A percentile compares a stretch with the other conserved stretches of the same genome.
These are phyloP conservation scores for Rhadinocentrus ornatus DNA, from an alignment of 2,797 vertebrate species.

Conservation along the genomic window DNA sequence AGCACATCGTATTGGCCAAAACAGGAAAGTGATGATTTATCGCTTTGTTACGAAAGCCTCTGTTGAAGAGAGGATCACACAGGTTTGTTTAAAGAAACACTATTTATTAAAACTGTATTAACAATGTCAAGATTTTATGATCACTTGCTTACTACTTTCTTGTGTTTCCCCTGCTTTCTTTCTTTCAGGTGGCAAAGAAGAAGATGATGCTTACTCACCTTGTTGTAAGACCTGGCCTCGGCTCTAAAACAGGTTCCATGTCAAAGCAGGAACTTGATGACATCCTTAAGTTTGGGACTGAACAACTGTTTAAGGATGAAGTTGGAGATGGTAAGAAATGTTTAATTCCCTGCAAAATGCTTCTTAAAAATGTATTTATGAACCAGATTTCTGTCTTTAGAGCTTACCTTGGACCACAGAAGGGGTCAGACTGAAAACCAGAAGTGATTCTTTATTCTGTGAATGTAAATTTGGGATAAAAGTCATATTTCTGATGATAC, in stretches of 20 bases:
- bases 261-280: conserved; percentile 99
- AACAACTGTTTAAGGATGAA: conserved; percentile 97
- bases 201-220: conserved; percentile 99
- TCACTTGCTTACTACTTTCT: neutral
- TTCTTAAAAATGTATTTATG: neutral
- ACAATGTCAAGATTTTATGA: neutral
- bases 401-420: neutral
- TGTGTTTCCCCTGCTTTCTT: neutral
- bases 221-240: conserved; percentile 95
- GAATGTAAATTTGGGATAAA: neutral
- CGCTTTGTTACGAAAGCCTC: conserved; percentile 98
- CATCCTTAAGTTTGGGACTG: conserved; percentile 98
- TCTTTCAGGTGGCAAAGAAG: conserved; percentile 94
- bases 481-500: neutral
- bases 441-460: neutral
- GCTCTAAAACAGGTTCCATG: conserved; percentile 98
- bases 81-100: conserved; percentile 67
- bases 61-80: conserved; percentile 97
- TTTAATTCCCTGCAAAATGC: neutral
- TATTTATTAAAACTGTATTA: neutral
- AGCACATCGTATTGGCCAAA: conserved; percentile 98
- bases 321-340: conserved; percentile 84
- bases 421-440: neutral
- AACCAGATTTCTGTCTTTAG: neutral
- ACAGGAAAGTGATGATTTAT: conserved; percentile 99